Evolutionary conservation across 2,888 invertebrate species (phyloP), one percentile per base, ranked within the genome.

Genomic region (Andrena marginata): DNA sequence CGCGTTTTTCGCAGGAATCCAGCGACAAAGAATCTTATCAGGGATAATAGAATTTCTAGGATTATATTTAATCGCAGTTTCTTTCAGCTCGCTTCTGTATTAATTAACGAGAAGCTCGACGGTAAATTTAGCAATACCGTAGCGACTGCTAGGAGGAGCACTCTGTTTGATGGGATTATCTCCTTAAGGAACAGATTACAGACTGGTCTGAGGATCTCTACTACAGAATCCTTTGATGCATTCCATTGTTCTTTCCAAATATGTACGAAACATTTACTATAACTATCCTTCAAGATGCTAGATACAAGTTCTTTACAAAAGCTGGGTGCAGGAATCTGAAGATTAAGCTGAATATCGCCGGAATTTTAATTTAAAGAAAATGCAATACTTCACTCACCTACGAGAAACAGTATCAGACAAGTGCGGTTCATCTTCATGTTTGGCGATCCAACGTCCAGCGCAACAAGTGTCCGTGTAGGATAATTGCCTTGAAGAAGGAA

Each of bases 371-470:
- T 48, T 42, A 5, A 5, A n/a, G n/a, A 20, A 20, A 56, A 67
- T 16, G 0, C 26, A 42, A 42, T 20, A 2, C 20, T 6, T 56
- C 1, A 6, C 64, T 84, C 89, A 92, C 92, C 90, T 85, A 90
- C 87, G 10, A 92, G 80, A 29, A 92, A 77, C 33, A 92, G 69
- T 29, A 91, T 75, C 51, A 90, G 73, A 68, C 85, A 91, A 49
- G 85, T 64, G 72, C 85, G 84, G 63, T 85, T 87, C 89, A 91
- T 91, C 68, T 84, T 87, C 60, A 33, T 56, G 13, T 65, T 56
- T 13, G 31, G n/a, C n/a, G 23, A 51, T 60, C 49, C 29, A 59
- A 7, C 29, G 2, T n/a, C n/a, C 2, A 33, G 16, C 26, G 16
- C n/a, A 42, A 13, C 29, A 29, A 70, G 35, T 20, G 29, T 48